Evolutionary conservation across 2,113 vertebrate genomes (phyloP), one percentile per base, ranked within the genome.

Genomic region (Muscicapa adusta): DNA sequence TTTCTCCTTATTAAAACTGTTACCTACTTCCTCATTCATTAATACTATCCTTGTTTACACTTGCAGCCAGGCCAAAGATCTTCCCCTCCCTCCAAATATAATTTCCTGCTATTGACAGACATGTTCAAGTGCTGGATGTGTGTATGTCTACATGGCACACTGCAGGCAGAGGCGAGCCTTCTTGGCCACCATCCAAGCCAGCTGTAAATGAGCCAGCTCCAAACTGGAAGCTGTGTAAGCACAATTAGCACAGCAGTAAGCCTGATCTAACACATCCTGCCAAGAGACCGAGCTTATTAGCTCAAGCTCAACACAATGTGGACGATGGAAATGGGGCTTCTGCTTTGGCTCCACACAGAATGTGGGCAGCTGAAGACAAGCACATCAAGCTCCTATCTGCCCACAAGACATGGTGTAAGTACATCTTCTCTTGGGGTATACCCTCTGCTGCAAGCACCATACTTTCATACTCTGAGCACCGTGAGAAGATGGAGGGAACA

Each of bases 171-270:
- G 95, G 92, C 88, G 7, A 96, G 83, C 79, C 92, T 93, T 85
- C 88, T 11, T 94, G 96, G 96, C 94, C 88, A 76, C 75, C 68
- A 73, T 73, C 95, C 96, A 96, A 93, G 91, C 79, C 95, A 96
- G 92, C 88, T 95, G 95, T 95, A 96, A 96, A 96, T 67, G 92
- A 96, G 96, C 96, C 96, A 96, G 95, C 95, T 96, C 88, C 91
- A 93, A 96, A 96, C 96, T 92, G 95, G 92, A 96, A 96, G 95
- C 96, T 93, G 94, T 94, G 94, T 93, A 96, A 94, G 96, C 96
- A 96, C 94, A 96, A 96, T 96, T 96, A 96, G 92, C 95, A 90
- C 95, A 96, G 95, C 94, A 93, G 96, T 91, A 96, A 93, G 94
- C 92, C 88, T 94, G 85, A 96, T 96, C 96, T 94, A 95, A 95